Base-by-base conservation (phyloP, 2,888 invertebrate species). In the Drosophila anceps region DNA sequence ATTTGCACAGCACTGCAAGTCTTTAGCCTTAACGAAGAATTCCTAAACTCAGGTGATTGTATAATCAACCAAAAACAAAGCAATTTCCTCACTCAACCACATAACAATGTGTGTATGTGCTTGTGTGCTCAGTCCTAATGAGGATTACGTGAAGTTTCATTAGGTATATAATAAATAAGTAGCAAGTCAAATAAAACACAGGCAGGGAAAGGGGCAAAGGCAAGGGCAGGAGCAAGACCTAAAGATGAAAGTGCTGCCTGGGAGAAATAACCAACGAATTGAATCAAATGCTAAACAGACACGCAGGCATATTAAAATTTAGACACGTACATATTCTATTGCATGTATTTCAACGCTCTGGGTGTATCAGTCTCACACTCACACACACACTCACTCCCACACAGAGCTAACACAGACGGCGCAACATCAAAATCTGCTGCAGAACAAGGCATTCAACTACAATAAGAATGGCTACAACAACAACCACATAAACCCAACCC, bases 261-360 rank as follows among this genome's bases (percentile, higher is more conserved):
- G 29, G 43, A 44, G 54, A 57, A 58, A 62, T 31, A 53, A 57
- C 46, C 43, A 57, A 65, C 43, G 79, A 58, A 77, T 73, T 63
- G 67, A 66, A 69, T 65, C 69, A 53, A 75, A 75, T 72, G 83
- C 68, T 77, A 77, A 79, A 75, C 69, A 77, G 76, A 80, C 77
- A 83, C 78, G 80, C 69, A 82, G 72, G 51, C 76, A 88, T 84
- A 88, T 84, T 84, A 84, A 83, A 84, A 84, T 84, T 86, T 87
- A 86, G 84, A 84, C 84, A 84, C 84, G 84, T 88, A 83, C 87
- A 79, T 79, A 76, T 88, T 86, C 88, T 86, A 88, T 84, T 83
- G 84, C 73, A 76, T 79, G 76, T 79, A 76, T 71, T 77, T 77
- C 62, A 50, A 53, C 72, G 74, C 48, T 29, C 35, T 60, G 75